Percentiles rank a stretch among this genome's conserved stretches.
phyloP scores from a whole-genome alignment of 2,797 vertebrate species.

The Myotis findleyi region DNA sequence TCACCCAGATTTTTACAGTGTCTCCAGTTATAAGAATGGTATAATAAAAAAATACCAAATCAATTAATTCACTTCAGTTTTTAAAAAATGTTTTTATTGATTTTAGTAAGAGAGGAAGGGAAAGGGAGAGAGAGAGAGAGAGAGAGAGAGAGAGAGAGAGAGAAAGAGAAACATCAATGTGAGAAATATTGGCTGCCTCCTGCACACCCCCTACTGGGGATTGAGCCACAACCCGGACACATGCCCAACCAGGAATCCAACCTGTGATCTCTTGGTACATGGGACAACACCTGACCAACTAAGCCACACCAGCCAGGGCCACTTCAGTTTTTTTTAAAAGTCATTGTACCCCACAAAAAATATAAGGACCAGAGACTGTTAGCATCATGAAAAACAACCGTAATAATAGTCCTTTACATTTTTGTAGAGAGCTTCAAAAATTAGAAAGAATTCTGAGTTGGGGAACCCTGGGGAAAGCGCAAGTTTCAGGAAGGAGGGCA shows the following conservation, averaged over 20 bases:
- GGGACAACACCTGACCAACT: background rate
- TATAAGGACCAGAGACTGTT: background rate
- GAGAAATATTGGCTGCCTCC: background rate
- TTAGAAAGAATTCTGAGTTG: slow-evolving; percentile 7
- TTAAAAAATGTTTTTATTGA: background rate
- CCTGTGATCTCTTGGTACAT: background rate
- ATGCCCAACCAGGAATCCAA: background rate
- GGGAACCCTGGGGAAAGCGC: background rate
- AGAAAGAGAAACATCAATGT: background rate
- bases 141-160: too few relatives aligned
- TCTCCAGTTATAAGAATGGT: background rate
- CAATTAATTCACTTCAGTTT: background rate
- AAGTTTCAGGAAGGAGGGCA: background rate
- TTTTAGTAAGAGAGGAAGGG: background rate
- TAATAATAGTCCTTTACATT: background rate
- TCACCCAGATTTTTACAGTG: background rate
- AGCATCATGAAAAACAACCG: background rate
- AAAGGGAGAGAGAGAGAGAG: background rate
- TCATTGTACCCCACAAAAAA: background rate
- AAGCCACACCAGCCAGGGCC: background rate
- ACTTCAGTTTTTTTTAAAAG: background rate
- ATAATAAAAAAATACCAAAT: background rate
- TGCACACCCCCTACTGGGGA: background rate
- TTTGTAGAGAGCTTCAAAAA: background rate
- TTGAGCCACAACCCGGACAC: background rate